Conservation (phyloP, 1,140 invertebrate genomes). For the Orchestia grillus region DNA sequence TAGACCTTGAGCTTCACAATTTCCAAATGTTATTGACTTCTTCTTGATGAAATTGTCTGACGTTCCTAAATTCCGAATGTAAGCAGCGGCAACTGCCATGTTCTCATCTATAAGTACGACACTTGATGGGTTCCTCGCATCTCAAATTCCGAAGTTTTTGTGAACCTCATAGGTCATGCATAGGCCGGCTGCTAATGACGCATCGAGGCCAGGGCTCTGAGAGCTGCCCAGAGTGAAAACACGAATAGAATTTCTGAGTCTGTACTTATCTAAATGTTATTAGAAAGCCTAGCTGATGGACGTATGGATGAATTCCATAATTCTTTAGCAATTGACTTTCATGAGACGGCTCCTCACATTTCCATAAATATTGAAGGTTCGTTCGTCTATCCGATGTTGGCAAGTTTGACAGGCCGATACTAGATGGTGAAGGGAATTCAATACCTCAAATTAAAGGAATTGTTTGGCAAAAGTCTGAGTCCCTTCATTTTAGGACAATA, state of each 20-base stretch:
- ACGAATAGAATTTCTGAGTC: neutral
- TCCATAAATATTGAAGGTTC: too few species aligned
- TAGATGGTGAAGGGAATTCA: too few species aligned
- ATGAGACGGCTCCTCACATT: neutral
- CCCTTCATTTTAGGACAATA: neutral
- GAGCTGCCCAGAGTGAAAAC: neutral
- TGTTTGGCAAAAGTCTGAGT: too few species aligned
- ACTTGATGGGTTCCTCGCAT: neutral
- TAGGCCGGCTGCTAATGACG: neutral
- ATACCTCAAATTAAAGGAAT: too few species aligned
- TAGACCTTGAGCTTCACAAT: neutral
- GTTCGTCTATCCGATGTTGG: too few species aligned
- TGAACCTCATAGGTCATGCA: neutral
- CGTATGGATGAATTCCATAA: neutral
- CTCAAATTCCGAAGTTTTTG: neutral
- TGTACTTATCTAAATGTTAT: neutral
- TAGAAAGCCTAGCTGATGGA: neutral
- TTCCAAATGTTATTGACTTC: neutral
- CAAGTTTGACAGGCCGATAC: too few species aligned
- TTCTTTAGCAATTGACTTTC: neutral
- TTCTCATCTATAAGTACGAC: neutral
- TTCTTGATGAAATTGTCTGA: neutral
- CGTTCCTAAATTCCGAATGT: neutral
- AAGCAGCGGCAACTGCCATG: neutral
- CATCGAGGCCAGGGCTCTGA: neutral